Evolutionary conservation across 2,888 invertebrate genomes (phyloP), one percentile per base, ranked within the genome.

Genomic region (Orchesellides sinensis): DNA sequence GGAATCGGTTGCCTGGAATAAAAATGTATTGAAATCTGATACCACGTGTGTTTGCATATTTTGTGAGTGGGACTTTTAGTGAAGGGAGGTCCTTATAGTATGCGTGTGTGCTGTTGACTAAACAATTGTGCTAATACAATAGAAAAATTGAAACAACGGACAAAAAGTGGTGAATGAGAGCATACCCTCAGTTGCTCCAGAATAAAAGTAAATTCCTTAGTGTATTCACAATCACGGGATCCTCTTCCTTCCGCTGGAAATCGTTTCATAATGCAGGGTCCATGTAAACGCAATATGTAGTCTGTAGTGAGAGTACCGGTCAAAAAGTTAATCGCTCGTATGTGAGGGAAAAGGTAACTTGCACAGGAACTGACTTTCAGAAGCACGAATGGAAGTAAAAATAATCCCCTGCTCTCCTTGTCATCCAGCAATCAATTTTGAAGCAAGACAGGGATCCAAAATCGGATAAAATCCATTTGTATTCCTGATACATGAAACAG

Each of bases 171-270:
- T 17, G 52, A 54, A 54, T 2, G 35, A 29, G 25, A 52, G 17
- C 40, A 8, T 56, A 17, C 27, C n/a, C 23, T 54, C 47, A 47
- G 29, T 61, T 61, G n/a, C 25, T 14, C 2, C 25, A 25, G n/a
- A 52, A 27, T 52, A 19, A 52, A 14, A 63, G 35, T 40, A 19
- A 32, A 35, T 14, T 63, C 47, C 49, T 8, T 45, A 66, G 27
- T 68, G 21, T 59, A 77, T 77, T 77, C 68, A 59, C 56, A 77
- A 77, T 77, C 77, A 77, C 77, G 77, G 68, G 68, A 77, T 59
- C 59, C 68, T 77, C 77, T 77, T 77, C 77, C 77, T 77, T 77
- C 77, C 77, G 56, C 29, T 66, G 27, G 19, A 52, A 68, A n/a
- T 52, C 68, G 17, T 32, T 47, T 23, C n/a, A n/a, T n/a, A n/a